phyloP scores from a whole-genome alignment of 2,113 vertebrate species.

The Alaudala cheleensis region DNA sequence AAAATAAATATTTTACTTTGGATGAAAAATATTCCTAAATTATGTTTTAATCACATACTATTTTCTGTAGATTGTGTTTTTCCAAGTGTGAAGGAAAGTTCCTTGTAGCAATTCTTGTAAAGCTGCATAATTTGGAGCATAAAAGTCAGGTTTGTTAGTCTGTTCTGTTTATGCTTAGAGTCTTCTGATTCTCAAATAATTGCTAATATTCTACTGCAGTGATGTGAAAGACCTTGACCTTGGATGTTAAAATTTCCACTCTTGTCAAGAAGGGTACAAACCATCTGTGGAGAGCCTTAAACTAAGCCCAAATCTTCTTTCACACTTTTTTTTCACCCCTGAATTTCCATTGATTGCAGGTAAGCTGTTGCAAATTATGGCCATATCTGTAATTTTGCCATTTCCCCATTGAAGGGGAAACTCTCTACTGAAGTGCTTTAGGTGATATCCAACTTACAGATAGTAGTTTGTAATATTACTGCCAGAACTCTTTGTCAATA shows the following conservation, averaged over 20 bases:
- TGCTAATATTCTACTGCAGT: background rate
- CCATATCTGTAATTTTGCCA: background rate
- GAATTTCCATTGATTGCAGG: background rate
- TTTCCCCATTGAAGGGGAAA: background rate
- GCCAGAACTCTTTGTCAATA: background rate
- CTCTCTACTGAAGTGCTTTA: background rate
- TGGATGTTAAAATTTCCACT: background rate
- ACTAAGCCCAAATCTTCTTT: background rate
- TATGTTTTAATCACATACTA: background rate
- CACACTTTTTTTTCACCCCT: background rate
- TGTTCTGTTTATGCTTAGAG: background rate
- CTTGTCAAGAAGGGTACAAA: background rate
- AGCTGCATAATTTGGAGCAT: background rate
- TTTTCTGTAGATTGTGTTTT: background rate
- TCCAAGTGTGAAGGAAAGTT: background rate
- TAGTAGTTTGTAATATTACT: background rate
- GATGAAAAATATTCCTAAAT: background rate
- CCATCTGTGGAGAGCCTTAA: rapidly evolving
- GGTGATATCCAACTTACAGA: background rate
- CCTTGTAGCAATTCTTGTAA: background rate
- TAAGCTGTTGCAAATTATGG: background rate
- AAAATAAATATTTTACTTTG: background rate
- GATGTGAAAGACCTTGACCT: background rate
- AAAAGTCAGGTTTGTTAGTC: background rate
- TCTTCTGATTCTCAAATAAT: background rate